Base-by-base conservation (phyloP, 2,113 vertebrate species). In the Ceyx cyanopectus region DNA sequence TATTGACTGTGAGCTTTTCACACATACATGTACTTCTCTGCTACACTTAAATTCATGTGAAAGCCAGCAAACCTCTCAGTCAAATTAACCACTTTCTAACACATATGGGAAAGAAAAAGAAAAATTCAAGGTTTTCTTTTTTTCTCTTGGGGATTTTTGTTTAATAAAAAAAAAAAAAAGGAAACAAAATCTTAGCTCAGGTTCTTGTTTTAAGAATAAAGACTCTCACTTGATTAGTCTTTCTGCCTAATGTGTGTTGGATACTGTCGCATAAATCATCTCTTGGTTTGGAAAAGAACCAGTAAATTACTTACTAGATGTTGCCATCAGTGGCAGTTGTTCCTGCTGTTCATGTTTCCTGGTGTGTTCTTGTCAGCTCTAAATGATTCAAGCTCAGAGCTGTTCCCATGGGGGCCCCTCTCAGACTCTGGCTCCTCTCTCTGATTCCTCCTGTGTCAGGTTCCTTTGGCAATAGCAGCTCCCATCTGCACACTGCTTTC, bases 371-470 rank as follows among this genome's bases (percentile, higher is more conserved):
- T 89, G 53, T 90, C 32, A 51, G 32, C 58, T 82, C 43, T 95
- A 81, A 82, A 37, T 95, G 24, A 26, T 0, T 0, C 40, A n/a
- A 57, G 40, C 53, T 30, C 27, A 50, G 43, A 72, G 23, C 32
- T 48, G 23, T 78, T 93, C 48, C 48, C 69, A 5, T 30, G 73
- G 22, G 57, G 57, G 30, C 14, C 19, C 7, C 15, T 81, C 29
- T 61, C 3, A 23, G 73, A 10, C 68, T 89, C 74, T 65, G 58
- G 48, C 23, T 84, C 10, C 21, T 18, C 30, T 82, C 40, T 58
- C 32, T 0, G 0, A n/a, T 60, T 70, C 54, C 37, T 77, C 22
- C 2, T 80, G 69, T 6, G 8, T 75, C 50, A 29, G 4, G 0
- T 46, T 80, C 0, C 4, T 63, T 66, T 74, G 58, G 48, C n/a